These are phyloP conservation scores for Polylopha cassiicola DNA, from an alignment of 2,888 invertebrate genomes.

Conservation along the genomic window DNA sequence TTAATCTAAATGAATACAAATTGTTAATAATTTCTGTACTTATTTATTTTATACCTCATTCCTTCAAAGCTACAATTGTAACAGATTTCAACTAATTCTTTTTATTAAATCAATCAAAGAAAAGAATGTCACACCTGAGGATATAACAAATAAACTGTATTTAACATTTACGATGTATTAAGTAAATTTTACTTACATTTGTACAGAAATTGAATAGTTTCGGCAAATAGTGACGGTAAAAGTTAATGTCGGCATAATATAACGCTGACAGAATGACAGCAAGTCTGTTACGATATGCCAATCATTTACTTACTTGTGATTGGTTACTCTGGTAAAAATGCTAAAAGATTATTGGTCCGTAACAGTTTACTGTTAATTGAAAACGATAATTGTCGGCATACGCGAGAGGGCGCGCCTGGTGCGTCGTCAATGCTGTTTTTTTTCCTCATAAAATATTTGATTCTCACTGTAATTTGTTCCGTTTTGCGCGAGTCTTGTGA, in stretches of 20 bases:
- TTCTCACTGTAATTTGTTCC: constrained; percentile 62
- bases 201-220: too few relatives aligned
- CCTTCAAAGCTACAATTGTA: too few relatives aligned
- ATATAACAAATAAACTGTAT: too few relatives aligned
- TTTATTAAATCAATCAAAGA: too few relatives aligned
- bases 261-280: constrained; percentile 37
- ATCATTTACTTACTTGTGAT: constrained; percentile 26
- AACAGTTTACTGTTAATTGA: constrained; percentile 27
- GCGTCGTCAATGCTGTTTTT: constrained; percentile 64
- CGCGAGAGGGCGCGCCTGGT: constrained; percentile 43
- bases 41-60: too few relatives aligned
- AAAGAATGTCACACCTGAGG: too few relatives aligned
- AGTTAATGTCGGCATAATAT: constrained; percentile 44
- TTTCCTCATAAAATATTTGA: constrained; percentile 59
- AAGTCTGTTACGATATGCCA: constrained; percentile 49
- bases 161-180: too few relatives aligned
- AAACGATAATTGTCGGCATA: constrained; percentile 55
- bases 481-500: constrained; percentile 57
- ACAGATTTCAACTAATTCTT: too few relatives aligned
- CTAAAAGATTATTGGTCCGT: constrained; percentile 13
- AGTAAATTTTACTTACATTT: too few relatives aligned
- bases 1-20: too few relatives aligned
- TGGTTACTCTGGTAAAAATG: constrained; percentile 19
- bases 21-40: too few relatives aligned
- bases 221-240: constrained; percentile 42